A percentile compares a stretch with the other conserved stretches of the same genome.
phyloP scores from a whole-genome alignment of 2,113 vertebrate genomes.

The zebrafish (Danio rerio) region GRCz12tu NC_133188.1:26851001-26851500 shows the following conservation, averaged over 20 bases:
- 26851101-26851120: neutral
- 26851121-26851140: slow-evolving; percentile 48
- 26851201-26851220: neutral
- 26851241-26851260: neutral
- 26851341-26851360: slow-evolving; percentile 31
- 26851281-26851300: neutral
- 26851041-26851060: neutral
- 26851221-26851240: neutral
- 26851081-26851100: neutral
- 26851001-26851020: neutral
- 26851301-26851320: slow-evolving; percentile 37
- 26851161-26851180: slow-evolving; percentile 20
- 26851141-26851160: slow-evolving; percentile 34
- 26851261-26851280: neutral
- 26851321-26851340: slow-evolving; percentile 43
- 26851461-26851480: neutral
- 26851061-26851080: neutral
- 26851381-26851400: neutral
- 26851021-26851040: neutral
- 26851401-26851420: neutral
- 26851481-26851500: neutral
- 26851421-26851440: neutral
- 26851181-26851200: neutral
- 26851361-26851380: slow-evolving; percentile 13
- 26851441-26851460: neutral